Evolutionary conservation across 2,888 invertebrate species (phyloP).

Genomic region (Fragum fragum): DNA sequence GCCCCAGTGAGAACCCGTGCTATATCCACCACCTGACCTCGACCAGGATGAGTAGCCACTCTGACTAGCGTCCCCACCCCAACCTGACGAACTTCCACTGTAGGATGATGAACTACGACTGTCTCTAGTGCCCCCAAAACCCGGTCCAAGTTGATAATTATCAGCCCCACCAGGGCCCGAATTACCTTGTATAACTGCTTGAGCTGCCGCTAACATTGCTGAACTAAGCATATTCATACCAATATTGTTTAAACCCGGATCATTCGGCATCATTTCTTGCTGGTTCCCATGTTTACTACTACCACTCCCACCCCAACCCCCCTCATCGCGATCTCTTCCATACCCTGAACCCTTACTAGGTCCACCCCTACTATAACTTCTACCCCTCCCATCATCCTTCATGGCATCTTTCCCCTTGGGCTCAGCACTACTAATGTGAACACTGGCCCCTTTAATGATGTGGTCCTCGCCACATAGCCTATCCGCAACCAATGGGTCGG

Average conservation of each 20-base stretch:
- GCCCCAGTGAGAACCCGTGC: slow-evolving; percentile 46
- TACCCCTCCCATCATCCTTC: slow-evolving; percentile 28
- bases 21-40: slow-evolving; percentile 50
- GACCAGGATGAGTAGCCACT: slow-evolving; percentile 50
- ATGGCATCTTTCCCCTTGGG: slow-evolving; percentile 76
- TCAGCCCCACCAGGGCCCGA: slow-evolving; percentile 46
- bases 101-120: slow-evolving; percentile 38
- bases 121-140: slow-evolving; percentile 67
- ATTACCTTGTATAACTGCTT: slow-evolving; percentile 77
- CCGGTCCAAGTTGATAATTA: slow-evolving; percentile 65
- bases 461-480: slow-evolving; percentile 97
- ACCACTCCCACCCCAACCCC: slow-evolving; percentile 31
- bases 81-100: slow-evolving; percentile 14
- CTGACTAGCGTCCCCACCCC: slow-evolving; percentile 37
- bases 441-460: slow-evolving; percentile 94
- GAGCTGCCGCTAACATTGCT: slow-evolving; percentile 82
- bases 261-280: slow-evolving; percentile 43
- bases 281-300: slow-evolving; percentile 17
- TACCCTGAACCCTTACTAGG: background rate
- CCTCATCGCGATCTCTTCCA: slow-evolving; percentile 16
- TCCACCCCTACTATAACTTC: background rate
- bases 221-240: slow-evolving; percentile 82
- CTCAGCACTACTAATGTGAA: slow-evolving; percentile 88
- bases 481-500: slow-evolving; percentile 96
- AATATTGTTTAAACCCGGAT: slow-evolving; percentile 69